Evolutionary conservation across 2,797 vertebrate species (phyloP).

Genomic region (Okamejei kenojei): DNA sequence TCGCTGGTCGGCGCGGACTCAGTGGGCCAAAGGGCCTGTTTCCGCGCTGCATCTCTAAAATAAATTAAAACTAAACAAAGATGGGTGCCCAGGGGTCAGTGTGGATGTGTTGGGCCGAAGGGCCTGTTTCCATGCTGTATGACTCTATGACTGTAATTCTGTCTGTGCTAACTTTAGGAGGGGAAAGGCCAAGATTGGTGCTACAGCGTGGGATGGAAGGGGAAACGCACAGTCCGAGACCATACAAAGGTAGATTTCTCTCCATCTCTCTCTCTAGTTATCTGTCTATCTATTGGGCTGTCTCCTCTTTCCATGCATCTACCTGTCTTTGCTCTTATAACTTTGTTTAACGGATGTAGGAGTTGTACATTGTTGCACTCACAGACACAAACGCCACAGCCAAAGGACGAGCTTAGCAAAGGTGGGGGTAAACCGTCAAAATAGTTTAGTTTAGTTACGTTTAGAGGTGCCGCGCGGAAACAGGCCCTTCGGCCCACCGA

Average conservation of each 20-base stretch:
- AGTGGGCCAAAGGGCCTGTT: no score
- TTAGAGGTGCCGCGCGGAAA: no score
- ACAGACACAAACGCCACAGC: not conserved
- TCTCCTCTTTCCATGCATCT: constrained; percentile 16
- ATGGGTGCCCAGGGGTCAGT: no score
- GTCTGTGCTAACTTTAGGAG: constrained; percentile 36
- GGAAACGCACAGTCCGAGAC: constrained; percentile 5
- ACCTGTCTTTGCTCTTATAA: constrained; percentile 16
- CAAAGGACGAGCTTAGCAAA: not conserved
- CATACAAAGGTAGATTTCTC: constrained; percentile 32
- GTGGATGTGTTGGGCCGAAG: no score
- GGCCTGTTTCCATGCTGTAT: no score
- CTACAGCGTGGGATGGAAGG: constrained; percentile 32
- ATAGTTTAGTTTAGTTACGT: not conserved
- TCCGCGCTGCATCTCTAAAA: no score
- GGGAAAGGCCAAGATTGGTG: constrained; percentile 30
- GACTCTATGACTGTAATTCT: not conserved
- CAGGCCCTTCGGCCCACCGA: no score
- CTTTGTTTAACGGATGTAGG: constrained; percentile 21
- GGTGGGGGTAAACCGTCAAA: not conserved
- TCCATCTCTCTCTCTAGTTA: constrained; percentile 26
- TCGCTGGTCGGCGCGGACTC: no score
- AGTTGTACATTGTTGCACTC: no score
- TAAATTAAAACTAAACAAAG: no score
- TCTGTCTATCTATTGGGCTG: constrained; percentile 19